phyloP scores from a whole-genome alignment of 1,140 invertebrate species.

The Helicoverpa armigera region DNA sequence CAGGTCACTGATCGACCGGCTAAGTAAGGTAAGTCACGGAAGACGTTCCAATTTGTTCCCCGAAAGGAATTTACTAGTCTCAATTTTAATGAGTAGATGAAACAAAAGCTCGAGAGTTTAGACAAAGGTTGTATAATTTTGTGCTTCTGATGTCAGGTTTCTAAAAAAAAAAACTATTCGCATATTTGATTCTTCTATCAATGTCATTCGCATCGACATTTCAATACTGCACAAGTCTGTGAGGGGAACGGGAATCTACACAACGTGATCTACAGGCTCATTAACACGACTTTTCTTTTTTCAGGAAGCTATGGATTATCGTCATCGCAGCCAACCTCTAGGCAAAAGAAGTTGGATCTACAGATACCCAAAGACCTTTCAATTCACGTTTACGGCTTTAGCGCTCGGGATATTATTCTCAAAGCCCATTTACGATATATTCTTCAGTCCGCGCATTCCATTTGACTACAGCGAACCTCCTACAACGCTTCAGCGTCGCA shows the following conservation, averaged over 20 bases:
- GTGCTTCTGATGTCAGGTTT: too few relatives aligned
- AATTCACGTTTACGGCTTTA: constrained; percentile 79
- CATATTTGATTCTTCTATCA: too few relatives aligned
- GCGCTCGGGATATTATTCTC: constrained; percentile 89
- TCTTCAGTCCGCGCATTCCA: constrained; percentile 71
- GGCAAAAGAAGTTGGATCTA: constrained; percentile 81
- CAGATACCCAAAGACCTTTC: constrained; percentile 83
- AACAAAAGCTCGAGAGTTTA: too few relatives aligned
- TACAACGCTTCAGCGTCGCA: constrained; percentile 73
- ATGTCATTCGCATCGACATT: too few relatives aligned
- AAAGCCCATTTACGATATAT: constrained; percentile 90
- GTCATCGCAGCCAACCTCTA: constrained; percentile 66
- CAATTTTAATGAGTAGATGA: too few relatives aligned
- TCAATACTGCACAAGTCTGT: not conserved
- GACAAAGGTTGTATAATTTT: too few relatives aligned
- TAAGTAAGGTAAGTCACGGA: constrained; percentile 48
- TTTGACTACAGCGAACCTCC: constrained; percentile 75
- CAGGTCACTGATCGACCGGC: constrained; percentile 72
- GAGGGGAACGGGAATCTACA: too few relatives aligned
- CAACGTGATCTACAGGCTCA: too few relatives aligned
- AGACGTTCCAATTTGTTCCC: too few relatives aligned
- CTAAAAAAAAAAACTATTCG: too few relatives aligned
- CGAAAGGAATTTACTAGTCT: too few relatives aligned
- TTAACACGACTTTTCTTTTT: constrained; percentile 22
- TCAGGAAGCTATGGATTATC: constrained; percentile 74